Conservation (phyloP, 2,797 vertebrate species). For the Muscicapa striata region DNA sequence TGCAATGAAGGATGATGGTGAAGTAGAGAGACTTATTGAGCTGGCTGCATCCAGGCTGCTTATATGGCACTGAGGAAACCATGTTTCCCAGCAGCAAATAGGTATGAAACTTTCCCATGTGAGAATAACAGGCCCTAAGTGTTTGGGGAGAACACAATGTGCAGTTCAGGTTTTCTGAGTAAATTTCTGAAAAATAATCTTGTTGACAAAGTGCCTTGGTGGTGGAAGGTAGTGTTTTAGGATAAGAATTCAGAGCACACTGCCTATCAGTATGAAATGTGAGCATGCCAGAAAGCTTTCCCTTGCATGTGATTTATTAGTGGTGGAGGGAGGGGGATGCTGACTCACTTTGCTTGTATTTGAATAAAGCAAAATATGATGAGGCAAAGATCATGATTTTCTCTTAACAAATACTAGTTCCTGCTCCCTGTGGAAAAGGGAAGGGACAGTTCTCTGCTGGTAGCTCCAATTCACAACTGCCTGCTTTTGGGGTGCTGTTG, state of each 20-base stretch:
- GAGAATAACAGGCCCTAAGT: neutral
- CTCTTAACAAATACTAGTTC: neutral
- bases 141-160: neutral
- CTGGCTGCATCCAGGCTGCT: neutral
- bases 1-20: neutral
- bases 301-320: neutral
- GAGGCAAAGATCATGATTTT: neutral
- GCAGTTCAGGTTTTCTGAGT: neutral
- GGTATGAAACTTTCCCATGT: neutral
- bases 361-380: neutral
- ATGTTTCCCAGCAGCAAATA: neutral
- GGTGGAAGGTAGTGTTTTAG: neutral
- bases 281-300: neutral
- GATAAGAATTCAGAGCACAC: neutral
- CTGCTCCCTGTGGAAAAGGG: neutral
- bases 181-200: neutral
- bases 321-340: neutral
- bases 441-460: neutral
- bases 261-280: neutral
- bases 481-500: neutral
- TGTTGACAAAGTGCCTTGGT: neutral
- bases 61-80: neutral
- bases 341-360: neutral
- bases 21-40: neutral
- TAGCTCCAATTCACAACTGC: neutral